Percentiles rank a stretch among this genome's conserved stretches.
phyloP scores from a whole-genome alignment of 2,113 vertebrate genomes.

The Spheniscus mendiculus region DNA sequence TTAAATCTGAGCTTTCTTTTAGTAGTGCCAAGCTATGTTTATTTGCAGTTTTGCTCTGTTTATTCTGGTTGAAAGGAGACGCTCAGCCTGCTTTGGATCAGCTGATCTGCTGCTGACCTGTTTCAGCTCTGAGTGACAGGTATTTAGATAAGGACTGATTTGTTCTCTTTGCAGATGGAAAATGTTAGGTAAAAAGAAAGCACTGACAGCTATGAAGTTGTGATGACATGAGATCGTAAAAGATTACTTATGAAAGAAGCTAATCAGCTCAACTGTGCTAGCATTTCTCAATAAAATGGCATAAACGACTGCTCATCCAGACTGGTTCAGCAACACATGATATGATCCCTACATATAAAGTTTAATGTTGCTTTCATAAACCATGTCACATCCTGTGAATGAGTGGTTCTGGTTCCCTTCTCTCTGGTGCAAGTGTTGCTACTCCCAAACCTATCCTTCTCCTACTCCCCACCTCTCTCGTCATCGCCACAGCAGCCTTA shows the following conservation, averaged over 20 bases:
- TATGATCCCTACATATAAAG: neutral
- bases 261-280: neutral
- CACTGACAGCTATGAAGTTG: neutral
- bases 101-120: neutral
- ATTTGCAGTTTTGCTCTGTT: constrained; percentile 65
- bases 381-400: neutral
- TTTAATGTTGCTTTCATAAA: neutral
- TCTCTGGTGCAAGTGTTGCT: neutral
- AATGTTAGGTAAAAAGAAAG: constrained; percentile 15
- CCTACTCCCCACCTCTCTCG: neutral
- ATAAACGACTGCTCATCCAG: neutral
- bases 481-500: neutral
- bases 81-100: constrained; percentile 45
- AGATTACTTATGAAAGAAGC: neutral
- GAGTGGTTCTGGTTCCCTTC: neutral
- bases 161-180: constrained; percentile 34
- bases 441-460: neutral
- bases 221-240: neutral
- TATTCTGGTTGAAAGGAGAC: constrained; percentile 59
- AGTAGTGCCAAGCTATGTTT: constrained; percentile 54
- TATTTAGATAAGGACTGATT: constrained; percentile 64
- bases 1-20: constrained; percentile 40
- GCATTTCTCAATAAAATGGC: neutral
- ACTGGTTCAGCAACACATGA: neutral
- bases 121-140: constrained; percentile 58